Evolutionary conservation across 2,113 vertebrate genomes (phyloP).

Genomic region (Corythaeola cristata): DNA sequence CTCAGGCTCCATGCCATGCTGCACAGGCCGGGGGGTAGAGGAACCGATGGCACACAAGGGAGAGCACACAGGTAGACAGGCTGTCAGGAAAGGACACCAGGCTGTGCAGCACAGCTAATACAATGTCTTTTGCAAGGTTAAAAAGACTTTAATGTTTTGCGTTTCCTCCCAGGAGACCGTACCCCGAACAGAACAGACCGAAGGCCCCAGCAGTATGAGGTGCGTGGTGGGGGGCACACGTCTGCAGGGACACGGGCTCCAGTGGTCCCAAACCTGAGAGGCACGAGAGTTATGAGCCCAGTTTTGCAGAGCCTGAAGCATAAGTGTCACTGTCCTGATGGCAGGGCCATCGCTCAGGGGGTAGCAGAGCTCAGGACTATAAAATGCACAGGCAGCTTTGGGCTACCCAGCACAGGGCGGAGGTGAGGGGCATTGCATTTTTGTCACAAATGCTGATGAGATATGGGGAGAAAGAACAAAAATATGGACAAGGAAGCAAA

Average conservation of each 20-base stretch:
- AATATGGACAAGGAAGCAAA: background rate
- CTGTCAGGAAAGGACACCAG: background rate
- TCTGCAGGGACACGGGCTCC: background rate
- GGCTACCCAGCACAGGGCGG: background rate
- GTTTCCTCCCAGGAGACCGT: background rate
- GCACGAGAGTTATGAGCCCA: background rate
- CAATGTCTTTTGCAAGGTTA: background rate
- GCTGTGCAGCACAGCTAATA: background rate
- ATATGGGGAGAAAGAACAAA: background rate
- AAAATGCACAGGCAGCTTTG: background rate
- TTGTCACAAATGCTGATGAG: background rate
- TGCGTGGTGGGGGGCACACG: fast-evolving
- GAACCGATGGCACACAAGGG: background rate
- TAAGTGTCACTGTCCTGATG: background rate
- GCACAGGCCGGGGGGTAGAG: background rate
- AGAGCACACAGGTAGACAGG: background rate
- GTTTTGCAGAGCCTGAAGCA: background rate
- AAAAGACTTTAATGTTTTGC: background rate
- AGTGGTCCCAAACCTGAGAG: background rate
- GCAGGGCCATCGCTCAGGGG: fast-evolving
- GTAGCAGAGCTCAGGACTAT: background rate
- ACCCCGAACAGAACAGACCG: fast-evolving
- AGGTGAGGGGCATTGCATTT: background rate
- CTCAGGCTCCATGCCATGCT: background rate
- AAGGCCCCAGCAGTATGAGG: background rate